These are phyloP conservation scores for Agrilus planipennis DNA, from an alignment of 1,140 invertebrate species.

Conservation along the genomic window DNA sequence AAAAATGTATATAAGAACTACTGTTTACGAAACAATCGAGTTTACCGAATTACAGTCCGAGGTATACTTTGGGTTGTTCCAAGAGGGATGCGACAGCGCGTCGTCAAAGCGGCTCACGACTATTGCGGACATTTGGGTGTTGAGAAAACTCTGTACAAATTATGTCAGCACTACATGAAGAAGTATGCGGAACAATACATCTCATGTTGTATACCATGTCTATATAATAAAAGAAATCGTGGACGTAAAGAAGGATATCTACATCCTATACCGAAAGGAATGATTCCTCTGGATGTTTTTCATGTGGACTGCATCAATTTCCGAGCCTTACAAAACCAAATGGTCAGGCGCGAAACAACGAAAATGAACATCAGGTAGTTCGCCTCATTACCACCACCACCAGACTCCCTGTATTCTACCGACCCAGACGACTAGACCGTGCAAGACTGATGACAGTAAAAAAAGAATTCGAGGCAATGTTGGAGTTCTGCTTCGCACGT, in stretches of 20 bases:
- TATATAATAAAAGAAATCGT: slow-evolving; percentile 13
- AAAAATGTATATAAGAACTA: background rate
- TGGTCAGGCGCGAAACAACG: too few species aligned
- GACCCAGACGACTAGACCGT: slow-evolving; percentile 25
- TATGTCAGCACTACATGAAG: too few species aligned
- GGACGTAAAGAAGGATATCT: slow-evolving; percentile 22
- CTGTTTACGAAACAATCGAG: background rate
- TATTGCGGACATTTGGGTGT: background rate
- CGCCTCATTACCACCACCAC: slow-evolving; percentile 21
- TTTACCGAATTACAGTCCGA: background rate
- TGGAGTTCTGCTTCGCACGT: slow-evolving; percentile 14
- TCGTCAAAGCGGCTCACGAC: background rate
- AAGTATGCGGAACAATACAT: too few species aligned
- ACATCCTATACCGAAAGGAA: slow-evolving; percentile 19
- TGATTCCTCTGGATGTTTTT: slow-evolving; percentile 15
- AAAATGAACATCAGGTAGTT: too few species aligned
- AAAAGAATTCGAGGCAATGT: slow-evolving; percentile 19
- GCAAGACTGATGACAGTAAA: slow-evolving; percentile 21
- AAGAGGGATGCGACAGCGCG: background rate
- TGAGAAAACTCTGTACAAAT: background rate
- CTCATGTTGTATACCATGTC: slow-evolving; percentile 15
- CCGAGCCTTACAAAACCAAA: too few species aligned
- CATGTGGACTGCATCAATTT: too few species aligned
- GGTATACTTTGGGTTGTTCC: background rate
- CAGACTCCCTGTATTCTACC: slow-evolving; percentile 24